Conservation (phyloP, 2,113 vertebrate genomes). For the Bubo blakistoni region DNA sequence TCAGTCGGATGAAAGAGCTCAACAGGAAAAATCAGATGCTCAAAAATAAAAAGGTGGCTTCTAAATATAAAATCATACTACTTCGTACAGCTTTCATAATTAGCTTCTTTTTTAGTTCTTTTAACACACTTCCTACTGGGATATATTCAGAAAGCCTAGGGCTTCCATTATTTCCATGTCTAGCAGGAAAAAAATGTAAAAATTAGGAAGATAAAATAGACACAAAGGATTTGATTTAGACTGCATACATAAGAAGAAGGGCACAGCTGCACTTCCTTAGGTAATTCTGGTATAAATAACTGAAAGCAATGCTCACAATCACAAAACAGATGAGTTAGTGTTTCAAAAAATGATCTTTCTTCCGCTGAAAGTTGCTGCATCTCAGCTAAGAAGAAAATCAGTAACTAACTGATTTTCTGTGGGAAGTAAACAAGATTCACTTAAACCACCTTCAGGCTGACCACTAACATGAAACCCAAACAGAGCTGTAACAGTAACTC, state of each 20-base stretch:
- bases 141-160: background rate
- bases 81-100: background rate
- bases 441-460: background rate
- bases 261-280: conserved; percentile 41
- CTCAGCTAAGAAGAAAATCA: background rate
- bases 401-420: background rate
- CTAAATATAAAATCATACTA: conserved; percentile 11
- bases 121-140: background rate
- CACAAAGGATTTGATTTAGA: conserved; percentile 49
- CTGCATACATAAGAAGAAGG: background rate
- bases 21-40: background rate
- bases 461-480: background rate
- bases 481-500: background rate
- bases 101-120: background rate
- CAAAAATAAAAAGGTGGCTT: conserved; percentile 10
- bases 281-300: conserved; percentile 42
- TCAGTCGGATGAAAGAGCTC: background rate
- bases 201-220: conserved; percentile 10
- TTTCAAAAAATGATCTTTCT: background rate
- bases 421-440: background rate
- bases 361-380: background rate
- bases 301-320: background rate
- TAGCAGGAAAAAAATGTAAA: background rate
- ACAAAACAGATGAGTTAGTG: background rate
- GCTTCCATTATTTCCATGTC: conserved; percentile 12